phyloP scores from a whole-genome alignment of 2,113 vertebrate genomes.

The Mus spicilegus region DNA sequence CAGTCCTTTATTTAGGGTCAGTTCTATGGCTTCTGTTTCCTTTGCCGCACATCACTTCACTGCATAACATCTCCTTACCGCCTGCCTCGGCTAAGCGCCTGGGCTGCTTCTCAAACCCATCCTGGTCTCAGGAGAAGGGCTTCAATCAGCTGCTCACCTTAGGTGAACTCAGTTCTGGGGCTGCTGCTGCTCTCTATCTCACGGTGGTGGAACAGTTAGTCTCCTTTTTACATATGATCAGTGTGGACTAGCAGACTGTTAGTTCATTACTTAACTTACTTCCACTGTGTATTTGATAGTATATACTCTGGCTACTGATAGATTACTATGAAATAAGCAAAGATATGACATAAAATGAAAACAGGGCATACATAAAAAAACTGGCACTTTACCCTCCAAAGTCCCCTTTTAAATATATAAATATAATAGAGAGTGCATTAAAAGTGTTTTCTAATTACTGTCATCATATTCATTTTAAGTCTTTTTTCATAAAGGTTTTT shows the following conservation, averaged over 20 bases:
- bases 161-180: background rate
- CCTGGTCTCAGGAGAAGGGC: background rate
- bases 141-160: background rate
- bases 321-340: conserved; percentile 13
- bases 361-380: background rate
- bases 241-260: background rate
- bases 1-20: conserved; percentile 63
- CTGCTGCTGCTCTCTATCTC: background rate
- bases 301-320: background rate
- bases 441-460: background rate
- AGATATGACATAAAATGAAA: background rate
- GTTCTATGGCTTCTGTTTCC: background rate
- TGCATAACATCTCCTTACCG: background rate
- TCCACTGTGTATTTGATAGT: background rate
- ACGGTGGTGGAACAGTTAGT: background rate
- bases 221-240: background rate
- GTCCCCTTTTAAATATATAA: background rate
- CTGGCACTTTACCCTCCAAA: background rate
- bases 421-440: background rate
- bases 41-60: background rate
- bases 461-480: background rate
- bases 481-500: background rate
- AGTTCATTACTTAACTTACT: background rate
- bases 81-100: background rate
- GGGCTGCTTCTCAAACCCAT: background rate